phyloP scores from a whole-genome alignment of 2,888 invertebrate genomes.

The Hecatera dysodea region DNA sequence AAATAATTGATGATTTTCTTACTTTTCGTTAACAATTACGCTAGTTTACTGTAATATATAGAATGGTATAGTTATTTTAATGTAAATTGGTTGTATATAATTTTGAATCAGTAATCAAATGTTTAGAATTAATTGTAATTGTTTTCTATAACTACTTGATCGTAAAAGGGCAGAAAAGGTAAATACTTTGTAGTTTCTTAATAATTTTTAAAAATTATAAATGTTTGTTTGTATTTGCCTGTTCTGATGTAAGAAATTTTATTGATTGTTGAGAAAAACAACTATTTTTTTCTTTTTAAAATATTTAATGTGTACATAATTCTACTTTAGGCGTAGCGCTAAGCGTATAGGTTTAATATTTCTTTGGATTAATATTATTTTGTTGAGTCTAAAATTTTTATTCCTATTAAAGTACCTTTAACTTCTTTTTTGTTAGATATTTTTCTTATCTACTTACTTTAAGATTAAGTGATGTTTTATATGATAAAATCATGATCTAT shows the following conservation, averaged over 20 bases:
- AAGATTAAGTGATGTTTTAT: slow-evolving; percentile 76
- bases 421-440: slow-evolving; percentile 81
- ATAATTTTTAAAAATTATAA: slow-evolving; percentile 31
- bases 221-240: slow-evolving; percentile 59
- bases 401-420: slow-evolving; percentile 89
- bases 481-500: slow-evolving; percentile 83
- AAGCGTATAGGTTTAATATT: slow-evolving; percentile 78
- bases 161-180: slow-evolving; percentile 48
- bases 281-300: slow-evolving; percentile 63
- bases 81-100: slow-evolving; percentile 90
- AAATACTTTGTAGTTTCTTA: slow-evolving; percentile 48
- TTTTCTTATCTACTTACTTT: slow-evolving; percentile 78
- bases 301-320: slow-evolving; percentile 78
- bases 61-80: slow-evolving; percentile 71
- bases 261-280: slow-evolving; percentile 66
- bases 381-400: slow-evolving; percentile 87
- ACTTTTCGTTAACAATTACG: slow-evolving; percentile 61
- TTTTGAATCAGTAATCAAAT: slow-evolving; percentile 76
- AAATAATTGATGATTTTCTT: slow-evolving; percentile 65
- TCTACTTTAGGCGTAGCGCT: slow-evolving; percentile 77
- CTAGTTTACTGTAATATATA: slow-evolving; percentile 73
- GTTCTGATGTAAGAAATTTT: slow-evolving; percentile 62
- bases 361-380: slow-evolving; percentile 77
- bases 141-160: slow-evolving; percentile 66
- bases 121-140: slow-evolving; percentile 66